Conservation (phyloP, 2,113 vertebrate genomes). For the Oriolus oriolus region DNA sequence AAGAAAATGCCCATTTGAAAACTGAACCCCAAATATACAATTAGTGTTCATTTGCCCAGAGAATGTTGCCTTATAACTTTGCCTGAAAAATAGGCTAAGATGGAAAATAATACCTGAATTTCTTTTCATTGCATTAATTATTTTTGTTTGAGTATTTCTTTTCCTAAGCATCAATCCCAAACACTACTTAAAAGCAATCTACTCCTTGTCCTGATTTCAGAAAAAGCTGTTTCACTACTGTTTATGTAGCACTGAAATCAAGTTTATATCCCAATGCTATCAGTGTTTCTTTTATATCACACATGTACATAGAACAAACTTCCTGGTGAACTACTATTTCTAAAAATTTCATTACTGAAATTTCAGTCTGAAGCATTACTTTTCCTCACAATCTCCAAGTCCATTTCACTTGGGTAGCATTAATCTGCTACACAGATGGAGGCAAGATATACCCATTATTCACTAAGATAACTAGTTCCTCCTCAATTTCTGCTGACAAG, state of each 20-base stretch:
- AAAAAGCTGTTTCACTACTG: constrained; percentile 29
- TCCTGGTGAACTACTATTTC: neutral
- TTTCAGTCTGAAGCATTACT: constrained; percentile 49
- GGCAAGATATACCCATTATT: constrained; percentile 53
- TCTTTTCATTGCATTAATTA: neutral
- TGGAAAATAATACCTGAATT: neutral
- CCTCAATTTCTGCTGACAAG: constrained; percentile 52
- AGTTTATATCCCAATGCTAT: neutral
- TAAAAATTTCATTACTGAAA: constrained; percentile 42
- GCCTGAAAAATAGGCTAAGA: neutral
- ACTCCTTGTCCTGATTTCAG: constrained; percentile 5
- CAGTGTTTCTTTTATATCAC: constrained; percentile 45
- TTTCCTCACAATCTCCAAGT: constrained; percentile 13
- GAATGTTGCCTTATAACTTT: neutral
- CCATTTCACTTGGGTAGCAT: constrained; percentile 33
- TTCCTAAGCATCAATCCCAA: neutral
- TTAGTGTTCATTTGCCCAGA: neutral
- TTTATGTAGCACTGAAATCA: constrained; percentile 23
- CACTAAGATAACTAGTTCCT: constrained; percentile 41
- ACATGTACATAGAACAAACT: neutral
- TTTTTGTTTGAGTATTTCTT: constrained; percentile 30
- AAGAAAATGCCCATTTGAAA: neutral
- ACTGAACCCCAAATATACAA: neutral
- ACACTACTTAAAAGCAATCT: constrained; percentile 13
- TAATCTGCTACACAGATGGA: constrained; percentile 30